Percentiles rank a stretch among this genome's conserved stretches.
Conservation (phyloP, 2,797 vertebrate species). For the Strix occidentalis region DNA sequence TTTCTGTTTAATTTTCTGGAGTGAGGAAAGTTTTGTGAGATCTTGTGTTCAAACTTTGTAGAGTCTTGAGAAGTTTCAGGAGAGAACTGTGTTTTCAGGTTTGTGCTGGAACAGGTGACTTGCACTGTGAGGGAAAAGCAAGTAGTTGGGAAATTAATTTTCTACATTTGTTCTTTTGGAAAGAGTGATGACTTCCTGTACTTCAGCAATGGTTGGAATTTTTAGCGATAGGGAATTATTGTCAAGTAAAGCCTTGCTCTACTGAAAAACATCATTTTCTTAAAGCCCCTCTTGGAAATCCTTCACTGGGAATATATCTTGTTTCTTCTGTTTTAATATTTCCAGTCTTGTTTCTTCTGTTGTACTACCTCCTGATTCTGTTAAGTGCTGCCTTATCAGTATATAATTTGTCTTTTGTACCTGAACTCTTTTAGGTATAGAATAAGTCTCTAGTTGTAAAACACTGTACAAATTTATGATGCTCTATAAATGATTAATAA, state of each 20-base stretch:
- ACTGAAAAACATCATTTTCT: background rate
- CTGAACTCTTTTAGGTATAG: background rate
- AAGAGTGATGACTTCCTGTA: background rate
- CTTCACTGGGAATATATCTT: background rate
- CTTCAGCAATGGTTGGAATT: background rate
- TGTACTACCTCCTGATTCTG: background rate
- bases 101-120: background rate
- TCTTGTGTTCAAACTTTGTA: background rate
- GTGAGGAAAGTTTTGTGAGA: background rate
- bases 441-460: background rate
- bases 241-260: background rate
- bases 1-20: background rate
- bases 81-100: background rate
- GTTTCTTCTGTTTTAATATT: background rate
- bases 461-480: background rate
- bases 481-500: conserved; percentile 41
- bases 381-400: background rate
- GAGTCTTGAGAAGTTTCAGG: background rate
- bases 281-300: background rate
- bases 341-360: background rate
- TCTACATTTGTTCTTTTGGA: background rate
- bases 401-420: background rate
- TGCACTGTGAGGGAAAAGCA: background rate
- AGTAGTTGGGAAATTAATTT: background rate
- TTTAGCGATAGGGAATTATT: background rate